Evolutionary conservation across 2,797 vertebrate species (phyloP).

Genomic region (Paratrypauchen microcephalus): DNA sequence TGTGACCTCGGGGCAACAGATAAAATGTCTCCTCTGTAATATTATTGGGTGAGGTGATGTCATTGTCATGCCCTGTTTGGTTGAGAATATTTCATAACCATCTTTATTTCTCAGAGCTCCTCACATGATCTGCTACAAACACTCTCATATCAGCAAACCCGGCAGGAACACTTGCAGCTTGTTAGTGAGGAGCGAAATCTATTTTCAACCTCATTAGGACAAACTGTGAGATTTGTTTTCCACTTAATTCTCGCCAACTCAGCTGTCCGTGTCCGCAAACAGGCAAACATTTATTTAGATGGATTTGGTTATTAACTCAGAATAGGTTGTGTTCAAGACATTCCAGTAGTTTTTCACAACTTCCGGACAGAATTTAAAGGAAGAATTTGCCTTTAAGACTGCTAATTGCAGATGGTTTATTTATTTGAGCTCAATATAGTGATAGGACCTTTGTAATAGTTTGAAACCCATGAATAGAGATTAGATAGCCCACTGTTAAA

Average conservation of each 20-base stretch:
- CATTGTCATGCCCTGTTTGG: constrained; percentile 24
- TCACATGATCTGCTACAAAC: constrained; percentile 2
- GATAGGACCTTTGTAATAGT: no score
- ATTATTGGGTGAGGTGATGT: constrained; percentile 38
- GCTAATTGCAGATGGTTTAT: neutral
- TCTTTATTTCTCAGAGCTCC: constrained; percentile 54
- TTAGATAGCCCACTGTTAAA: no score
- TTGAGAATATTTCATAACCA: constrained; percentile 40
- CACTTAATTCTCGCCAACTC: neutral
- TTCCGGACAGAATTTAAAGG: neutral
- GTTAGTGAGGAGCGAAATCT: constrained; percentile 24
- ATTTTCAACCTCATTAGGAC: constrained; percentile 33
- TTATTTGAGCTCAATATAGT: neutral
- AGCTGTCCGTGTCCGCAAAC: neutral
- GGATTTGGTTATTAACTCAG: neutral
- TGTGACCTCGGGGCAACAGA: constrained; percentile 19
- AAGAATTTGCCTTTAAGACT: neutral
- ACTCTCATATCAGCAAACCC: constrained; percentile 4
- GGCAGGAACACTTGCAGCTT: constrained; percentile 15
- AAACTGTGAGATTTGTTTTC: constrained; percentile 20
- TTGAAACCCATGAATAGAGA: no score
- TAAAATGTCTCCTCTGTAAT: constrained; percentile 25
- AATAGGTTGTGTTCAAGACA: neutral
- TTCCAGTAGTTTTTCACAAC: neutral
- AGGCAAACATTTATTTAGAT: neutral